These are phyloP conservation scores for Achlya flavicornis DNA, from an alignment of 2,888 invertebrate genomes.

Conservation along the genomic window DNA sequence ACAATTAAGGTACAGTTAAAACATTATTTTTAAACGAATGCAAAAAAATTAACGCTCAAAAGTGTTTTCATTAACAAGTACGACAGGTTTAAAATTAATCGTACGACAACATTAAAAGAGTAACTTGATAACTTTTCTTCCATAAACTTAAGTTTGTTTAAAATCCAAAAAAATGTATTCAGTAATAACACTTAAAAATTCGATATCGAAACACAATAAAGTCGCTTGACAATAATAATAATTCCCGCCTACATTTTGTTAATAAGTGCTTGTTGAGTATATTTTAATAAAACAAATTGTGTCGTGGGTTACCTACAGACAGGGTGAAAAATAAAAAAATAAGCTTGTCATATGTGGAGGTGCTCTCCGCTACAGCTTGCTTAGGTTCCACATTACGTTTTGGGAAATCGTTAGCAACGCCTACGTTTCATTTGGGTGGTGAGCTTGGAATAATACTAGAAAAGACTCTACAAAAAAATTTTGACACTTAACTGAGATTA, in stretches of 20 bases:
- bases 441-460: conserved; percentile 38
- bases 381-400: conserved; percentile 64
- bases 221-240: conserved; percentile 48
- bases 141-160: conserved; percentile 32
- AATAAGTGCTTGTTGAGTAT: conserved; percentile 76
- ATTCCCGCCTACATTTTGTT: conserved; percentile 71
- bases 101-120: not conserved
- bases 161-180: conserved; percentile 42
- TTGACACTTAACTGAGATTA: conserved; percentile 11
- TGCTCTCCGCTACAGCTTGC: conserved; percentile 51
- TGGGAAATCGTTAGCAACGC: conserved; percentile 77
- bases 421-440: conserved; percentile 52
- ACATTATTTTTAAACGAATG: conserved; percentile 1
- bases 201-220: conserved; percentile 46
- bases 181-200: conserved; percentile 48
- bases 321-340: conserved; percentile 60
- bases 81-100: not conserved
- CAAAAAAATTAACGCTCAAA: not conserved
- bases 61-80: conserved; percentile 8
- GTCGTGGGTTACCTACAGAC: conserved; percentile 44
- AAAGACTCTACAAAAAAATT: not conserved
- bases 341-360: conserved; percentile 49
- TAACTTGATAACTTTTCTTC: conserved; percentile 3
- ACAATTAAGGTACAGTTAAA: conserved; percentile 7
- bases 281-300: conserved; percentile 79